A percentile compares a stretch with the other conserved stretches of the same genome.
These are phyloP conservation scores for Leptinotarsa juncta DNA, from an alignment of 2,888 invertebrate genomes.

Conservation along the genomic window DNA sequence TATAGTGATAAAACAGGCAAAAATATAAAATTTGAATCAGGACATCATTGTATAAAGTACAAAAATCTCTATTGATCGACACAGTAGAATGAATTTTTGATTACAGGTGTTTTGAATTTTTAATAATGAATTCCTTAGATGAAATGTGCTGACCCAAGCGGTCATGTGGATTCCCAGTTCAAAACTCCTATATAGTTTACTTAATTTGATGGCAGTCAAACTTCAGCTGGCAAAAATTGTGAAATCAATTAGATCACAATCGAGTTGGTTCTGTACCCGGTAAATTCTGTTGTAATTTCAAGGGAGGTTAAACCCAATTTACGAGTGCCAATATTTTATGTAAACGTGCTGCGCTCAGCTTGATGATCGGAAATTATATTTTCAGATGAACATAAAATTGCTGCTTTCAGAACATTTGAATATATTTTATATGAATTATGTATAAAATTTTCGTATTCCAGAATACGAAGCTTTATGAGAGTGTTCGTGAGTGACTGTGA, in stretches of 20 bases:
- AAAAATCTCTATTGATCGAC: too few relatives aligned
- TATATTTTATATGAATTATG: slow-evolving; percentile 7
- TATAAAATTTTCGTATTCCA: neutral
- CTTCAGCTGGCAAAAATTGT: neutral
- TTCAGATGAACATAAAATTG: slow-evolving; percentile 5
- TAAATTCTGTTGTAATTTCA: neutral
- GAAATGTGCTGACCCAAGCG: neutral
- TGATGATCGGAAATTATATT: slow-evolving; percentile 12
- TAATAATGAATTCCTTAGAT: too few relatives aligned
- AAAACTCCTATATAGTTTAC: neutral
- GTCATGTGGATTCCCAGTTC: neutral
- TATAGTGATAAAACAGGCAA: too few relatives aligned
- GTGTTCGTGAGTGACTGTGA: too few relatives aligned
- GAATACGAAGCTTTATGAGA: neutral
- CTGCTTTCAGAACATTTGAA: neutral
- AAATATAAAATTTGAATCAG: too few relatives aligned
- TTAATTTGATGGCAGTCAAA: neutral
- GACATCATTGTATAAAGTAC: too few relatives aligned
- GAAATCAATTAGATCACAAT: neutral
- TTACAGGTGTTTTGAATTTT: too few relatives aligned
- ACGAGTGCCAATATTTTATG: slow-evolving; percentile 7
- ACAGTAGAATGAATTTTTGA: too few relatives aligned
- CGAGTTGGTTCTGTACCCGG: neutral
- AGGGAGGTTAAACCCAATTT: neutral
- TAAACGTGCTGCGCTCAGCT: slow-evolving; percentile 1